Evolutionary conservation across 2,797 vertebrate species (phyloP).

Genomic region (Sparidentex hasta): DNA sequence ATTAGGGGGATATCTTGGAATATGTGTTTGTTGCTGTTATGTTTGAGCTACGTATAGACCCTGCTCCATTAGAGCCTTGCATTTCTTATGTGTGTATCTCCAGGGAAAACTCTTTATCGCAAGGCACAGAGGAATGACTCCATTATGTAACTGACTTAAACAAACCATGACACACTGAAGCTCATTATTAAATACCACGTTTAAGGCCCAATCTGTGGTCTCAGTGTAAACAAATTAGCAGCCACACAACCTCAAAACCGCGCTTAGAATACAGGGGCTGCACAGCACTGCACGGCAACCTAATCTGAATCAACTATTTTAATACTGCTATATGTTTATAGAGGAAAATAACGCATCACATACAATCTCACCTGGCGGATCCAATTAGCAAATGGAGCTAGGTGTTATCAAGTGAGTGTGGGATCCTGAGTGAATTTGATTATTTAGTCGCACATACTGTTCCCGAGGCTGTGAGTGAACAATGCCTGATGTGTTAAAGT

Average conservation of each 20-base stretch:
- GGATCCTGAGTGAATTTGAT: neutral
- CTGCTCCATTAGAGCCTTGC: neutral
- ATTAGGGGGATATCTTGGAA: neutral
- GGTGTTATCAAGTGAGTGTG: neutral
- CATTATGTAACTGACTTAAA: constrained; percentile 31
- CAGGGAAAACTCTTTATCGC: constrained; percentile 17
- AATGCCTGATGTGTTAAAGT: too few relatives aligned
- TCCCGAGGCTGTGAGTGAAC: too few relatives aligned
- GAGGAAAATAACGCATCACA: neutral
- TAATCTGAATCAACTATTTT: neutral
- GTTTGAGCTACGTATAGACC: neutral
- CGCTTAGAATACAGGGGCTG: neutral
- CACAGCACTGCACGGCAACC: neutral
- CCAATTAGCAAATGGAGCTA: neutral
- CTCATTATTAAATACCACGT: constrained; percentile 43
- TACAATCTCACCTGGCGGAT: neutral
- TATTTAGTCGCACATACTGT: neutral
- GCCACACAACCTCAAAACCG: neutral
- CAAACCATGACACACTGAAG: constrained; percentile 32
- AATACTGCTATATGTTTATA: neutral
- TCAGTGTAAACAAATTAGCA: constrained; percentile 20
- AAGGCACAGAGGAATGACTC: constrained; percentile 21
- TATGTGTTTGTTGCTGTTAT: constrained; percentile 4
- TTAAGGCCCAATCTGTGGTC: constrained; percentile 31
- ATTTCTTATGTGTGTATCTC: constrained; percentile 7